Base-by-base conservation (phyloP, 2,888 invertebrate species). In the Eurois occulta region DNA sequence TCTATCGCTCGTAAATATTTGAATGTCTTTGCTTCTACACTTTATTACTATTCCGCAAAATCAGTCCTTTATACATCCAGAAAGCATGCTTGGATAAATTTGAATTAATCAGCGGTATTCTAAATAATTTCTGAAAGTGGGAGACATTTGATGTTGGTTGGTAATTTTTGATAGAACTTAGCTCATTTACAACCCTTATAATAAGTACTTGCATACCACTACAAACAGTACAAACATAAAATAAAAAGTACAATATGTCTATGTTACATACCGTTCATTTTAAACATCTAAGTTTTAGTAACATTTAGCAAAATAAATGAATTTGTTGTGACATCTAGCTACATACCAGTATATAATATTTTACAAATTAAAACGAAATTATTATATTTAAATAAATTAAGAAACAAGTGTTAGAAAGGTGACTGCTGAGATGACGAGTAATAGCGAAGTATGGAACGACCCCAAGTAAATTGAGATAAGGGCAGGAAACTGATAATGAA, bases 281-380 rank as follows among this genome's bases (percentile, higher is more conserved):
- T 16, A 1, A 24, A 43, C 77, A 46, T 38, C 28, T 67, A 46
- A 7, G 1, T 78, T 52, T 46, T 32, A 13, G 13, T 41, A 28
- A 58, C 16, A 35, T 41, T n/a, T 10, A 32, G 1, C 5, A 52
- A 60, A n/a, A 0, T 13, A 18, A 78, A 60, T 60, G 1, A 70
- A 72, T 72, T 80, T 62, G 13, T 81, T 81, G n/a, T 46, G 21
- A n/a, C 16, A 81, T 73, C 81, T 78, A 73, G 38, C n/a, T 81
- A 64, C 52, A 11, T 55, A 52, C 0, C 16, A 64, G 21, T 55
- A 55, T 16, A 16, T 62, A 21, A 5, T 35, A 35, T 35, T 62
- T 62, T 11, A 48, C 0, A n/a, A 41, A 52, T 18, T 32, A 46
- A 21, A 78, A 46, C 10, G 41, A 70, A 35, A 13, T 10, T 21